phyloP scores from a whole-genome alignment of 2,888 invertebrate species.

The Netelia virgata region DNA sequence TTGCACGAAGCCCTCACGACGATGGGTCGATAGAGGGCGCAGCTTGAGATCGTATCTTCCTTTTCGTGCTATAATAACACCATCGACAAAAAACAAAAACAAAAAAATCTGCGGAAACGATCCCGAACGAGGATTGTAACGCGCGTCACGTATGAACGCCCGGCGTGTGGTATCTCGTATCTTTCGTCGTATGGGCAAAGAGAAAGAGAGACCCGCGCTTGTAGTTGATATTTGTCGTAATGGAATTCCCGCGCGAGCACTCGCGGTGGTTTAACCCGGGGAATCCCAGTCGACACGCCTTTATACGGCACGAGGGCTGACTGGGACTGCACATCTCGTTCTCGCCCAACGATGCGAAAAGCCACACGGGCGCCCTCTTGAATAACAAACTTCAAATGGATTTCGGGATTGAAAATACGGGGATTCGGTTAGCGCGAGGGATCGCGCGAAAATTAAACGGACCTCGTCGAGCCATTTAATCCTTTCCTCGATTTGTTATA shows the following conservation, averaged over 20 bases:
- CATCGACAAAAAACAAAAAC: neutral
- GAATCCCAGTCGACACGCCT: constrained; percentile 30
- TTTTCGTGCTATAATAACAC: constrained; percentile 23
- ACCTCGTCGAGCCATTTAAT: neutral
- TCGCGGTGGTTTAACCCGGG: constrained; percentile 9
- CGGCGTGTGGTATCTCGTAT: neutral
- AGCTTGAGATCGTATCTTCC: constrained; percentile 42
- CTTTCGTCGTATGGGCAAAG: neutral
- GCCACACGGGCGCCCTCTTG: constrained; percentile 6
- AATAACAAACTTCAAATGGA: constrained; percentile 22
- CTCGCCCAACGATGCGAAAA: neutral
- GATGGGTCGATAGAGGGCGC: neutral
- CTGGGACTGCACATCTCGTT: neutral
- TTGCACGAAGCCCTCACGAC: neutral
- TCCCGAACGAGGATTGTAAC: constrained; percentile 56
- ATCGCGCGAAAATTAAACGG: neutral
- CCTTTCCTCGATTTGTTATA: neutral
- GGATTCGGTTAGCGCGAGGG: neutral
- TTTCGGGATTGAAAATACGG: constrained; percentile 11
- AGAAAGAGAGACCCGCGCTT: constrained; percentile 25
- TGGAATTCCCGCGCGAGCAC: constrained; percentile 45
- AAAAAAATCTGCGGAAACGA: constrained; percentile 44
- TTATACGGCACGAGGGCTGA: neutral
- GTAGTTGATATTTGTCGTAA: constrained; percentile 58
- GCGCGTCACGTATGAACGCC: constrained; percentile 55